These are phyloP conservation scores for Hycleus cichorii DNA, from an alignment of 1,140 invertebrate genomes.

Conservation along the genomic window DNA sequence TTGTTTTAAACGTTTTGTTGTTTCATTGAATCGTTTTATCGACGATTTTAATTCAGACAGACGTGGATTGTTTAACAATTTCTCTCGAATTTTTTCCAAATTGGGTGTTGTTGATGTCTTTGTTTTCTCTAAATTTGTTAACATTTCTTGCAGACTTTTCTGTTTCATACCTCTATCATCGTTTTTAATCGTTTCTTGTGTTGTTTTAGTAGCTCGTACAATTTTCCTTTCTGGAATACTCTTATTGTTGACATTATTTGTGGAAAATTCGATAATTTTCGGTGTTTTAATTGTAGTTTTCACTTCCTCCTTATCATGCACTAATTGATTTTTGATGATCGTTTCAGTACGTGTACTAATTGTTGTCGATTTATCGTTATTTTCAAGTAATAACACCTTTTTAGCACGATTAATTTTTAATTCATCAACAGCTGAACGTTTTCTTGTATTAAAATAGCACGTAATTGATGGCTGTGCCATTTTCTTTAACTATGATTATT, in stretches of 20 bases:
- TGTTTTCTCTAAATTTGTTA: too few species aligned
- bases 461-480: constrained; percentile 67
- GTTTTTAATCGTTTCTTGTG: too few species aligned
- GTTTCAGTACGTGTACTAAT: too few species aligned
- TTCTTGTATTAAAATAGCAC: constrained; percentile 60
- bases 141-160: too few species aligned
- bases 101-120: constrained; percentile 36
- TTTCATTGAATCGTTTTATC: constrained; percentile 51
- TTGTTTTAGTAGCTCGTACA: constrained; percentile 8
- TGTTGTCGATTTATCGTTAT: neutral
- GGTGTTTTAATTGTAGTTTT: constrained; percentile 15
- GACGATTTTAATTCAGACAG: constrained; percentile 58
- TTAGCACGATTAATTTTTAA: constrained; percentile 49
- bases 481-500: neutral
- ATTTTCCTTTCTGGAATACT: constrained; percentile 1
- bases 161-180: too few species aligned
- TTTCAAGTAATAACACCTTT: constrained; percentile 50
- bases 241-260: constrained; percentile 13
- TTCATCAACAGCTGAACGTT: constrained; percentile 59
- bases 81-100: constrained; percentile 58
- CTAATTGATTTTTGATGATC: constrained; percentile 1
- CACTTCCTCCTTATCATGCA: neutral
- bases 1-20: constrained; percentile 46
- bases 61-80: constrained; percentile 54
- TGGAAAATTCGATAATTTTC: neutral